These are phyloP conservation scores for Basileuterus tristriatus DNA, from an alignment of 2,797 vertebrate genomes.

Conservation along the genomic window DNA sequence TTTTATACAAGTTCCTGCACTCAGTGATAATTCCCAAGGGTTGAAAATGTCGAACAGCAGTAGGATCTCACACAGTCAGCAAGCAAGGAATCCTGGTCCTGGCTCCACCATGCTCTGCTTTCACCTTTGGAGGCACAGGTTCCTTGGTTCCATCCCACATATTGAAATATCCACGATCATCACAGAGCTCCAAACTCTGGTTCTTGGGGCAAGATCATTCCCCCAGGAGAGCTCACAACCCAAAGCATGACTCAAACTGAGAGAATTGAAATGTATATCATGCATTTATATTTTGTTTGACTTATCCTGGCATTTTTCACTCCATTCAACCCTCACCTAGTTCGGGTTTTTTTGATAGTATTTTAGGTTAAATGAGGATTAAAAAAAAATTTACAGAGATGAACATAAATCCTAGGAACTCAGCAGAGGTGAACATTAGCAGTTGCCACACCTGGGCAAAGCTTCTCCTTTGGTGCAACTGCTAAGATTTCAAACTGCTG, in stretches of 20 bases:
- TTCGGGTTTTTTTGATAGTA: not conserved
- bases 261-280: not conserved
- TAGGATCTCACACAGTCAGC: not conserved
- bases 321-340: not conserved
- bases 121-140: not conserved
- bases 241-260: not conserved
- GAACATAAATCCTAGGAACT: not conserved
- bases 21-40: not conserved
- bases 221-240: not conserved
- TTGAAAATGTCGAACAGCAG: not conserved
- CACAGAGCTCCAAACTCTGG: not conserved
- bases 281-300: not conserved
- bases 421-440: not conserved
- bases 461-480: not conserved
- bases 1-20: not conserved
- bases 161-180: fast-evolving
- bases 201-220: not conserved
- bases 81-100: not conserved
- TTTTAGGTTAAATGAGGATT: not conserved
- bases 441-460: not conserved
- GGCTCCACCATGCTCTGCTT: not conserved
- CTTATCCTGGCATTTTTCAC: not conserved
- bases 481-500: not conserved
- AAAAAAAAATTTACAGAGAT: not conserved
- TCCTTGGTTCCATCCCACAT: not conserved